Conservation (phyloP, 2,113 vertebrate species). For the Circaetus gallicus region DNA sequence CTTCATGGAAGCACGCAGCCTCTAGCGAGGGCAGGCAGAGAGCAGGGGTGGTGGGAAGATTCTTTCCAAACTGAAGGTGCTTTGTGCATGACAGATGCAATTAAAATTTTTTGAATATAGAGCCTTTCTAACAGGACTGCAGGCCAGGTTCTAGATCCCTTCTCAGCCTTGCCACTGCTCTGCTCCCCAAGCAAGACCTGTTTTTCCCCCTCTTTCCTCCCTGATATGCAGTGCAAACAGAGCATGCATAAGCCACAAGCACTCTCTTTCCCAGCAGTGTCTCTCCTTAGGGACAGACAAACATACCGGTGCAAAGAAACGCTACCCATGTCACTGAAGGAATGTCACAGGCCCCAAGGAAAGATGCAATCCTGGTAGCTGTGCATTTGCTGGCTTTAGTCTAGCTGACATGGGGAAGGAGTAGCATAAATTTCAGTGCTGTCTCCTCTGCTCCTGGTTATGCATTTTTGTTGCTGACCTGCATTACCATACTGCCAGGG, state of each 20-base stretch:
- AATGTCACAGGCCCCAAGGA: background rate
- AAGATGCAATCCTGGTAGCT: background rate
- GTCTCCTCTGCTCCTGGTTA: background rate
- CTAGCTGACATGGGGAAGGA: background rate
- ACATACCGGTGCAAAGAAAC: background rate
- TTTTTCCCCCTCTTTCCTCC: background rate
- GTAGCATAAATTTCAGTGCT: background rate
- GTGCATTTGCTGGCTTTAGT: background rate
- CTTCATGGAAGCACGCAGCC: fast-evolving
- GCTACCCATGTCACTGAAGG: fast-evolving
- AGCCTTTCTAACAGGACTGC: background rate
- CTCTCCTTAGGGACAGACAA: background rate
- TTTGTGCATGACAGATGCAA: background rate
- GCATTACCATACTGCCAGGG: background rate
- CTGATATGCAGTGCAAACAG: background rate
- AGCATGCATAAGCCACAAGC: fast-evolving
- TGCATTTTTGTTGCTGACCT: background rate
- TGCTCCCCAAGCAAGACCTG: background rate
- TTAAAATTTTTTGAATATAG: background rate
- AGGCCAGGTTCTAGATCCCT: background rate
- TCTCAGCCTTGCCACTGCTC: background rate
- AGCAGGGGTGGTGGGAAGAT: background rate
- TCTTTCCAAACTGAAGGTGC: background rate
- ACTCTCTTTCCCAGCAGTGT: background rate
- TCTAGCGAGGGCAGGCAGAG: background rate